phyloP scores from a whole-genome alignment of 2,113 vertebrate genomes.

The Mesitornis unicolor region DNA sequence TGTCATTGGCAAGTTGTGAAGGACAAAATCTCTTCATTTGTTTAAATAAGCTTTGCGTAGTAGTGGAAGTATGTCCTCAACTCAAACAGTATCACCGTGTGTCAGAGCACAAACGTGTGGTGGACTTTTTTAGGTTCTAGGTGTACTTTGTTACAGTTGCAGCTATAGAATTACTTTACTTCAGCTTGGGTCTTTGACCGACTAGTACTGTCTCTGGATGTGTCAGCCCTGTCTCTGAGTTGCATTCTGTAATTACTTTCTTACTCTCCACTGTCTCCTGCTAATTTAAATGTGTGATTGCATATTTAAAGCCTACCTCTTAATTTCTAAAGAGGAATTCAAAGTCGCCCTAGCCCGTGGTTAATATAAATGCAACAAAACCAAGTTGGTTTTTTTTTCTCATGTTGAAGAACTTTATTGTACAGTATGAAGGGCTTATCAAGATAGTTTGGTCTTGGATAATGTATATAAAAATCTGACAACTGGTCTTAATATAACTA shows the following conservation, averaged over 20 bases:
- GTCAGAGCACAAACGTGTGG: background rate
- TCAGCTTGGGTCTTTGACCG: background rate
- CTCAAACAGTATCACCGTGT: rapidly evolving
- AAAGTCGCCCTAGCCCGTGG: background rate
- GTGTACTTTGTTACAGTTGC: background rate
- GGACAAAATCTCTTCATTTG: background rate
- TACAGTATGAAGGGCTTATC: background rate
- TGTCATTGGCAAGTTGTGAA: background rate
- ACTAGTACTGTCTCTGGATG: rapidly evolving
- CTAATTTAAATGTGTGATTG: background rate
- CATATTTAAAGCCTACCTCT: background rate
- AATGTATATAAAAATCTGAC: background rate
- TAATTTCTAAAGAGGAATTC: background rate
- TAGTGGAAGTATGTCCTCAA: background rate
- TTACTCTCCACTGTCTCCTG: background rate
- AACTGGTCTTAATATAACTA: background rate
- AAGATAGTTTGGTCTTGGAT: background rate
- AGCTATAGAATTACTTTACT: background rate
- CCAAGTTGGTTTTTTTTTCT: background rate
- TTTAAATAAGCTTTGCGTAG: background rate
- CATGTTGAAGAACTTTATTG: background rate
- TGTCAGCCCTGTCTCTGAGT: background rate
- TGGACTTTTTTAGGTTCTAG: background rate
- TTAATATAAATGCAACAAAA: background rate
- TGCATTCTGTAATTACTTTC: background rate